Percentiles rank a stretch among this genome's conserved stretches.
These are phyloP conservation scores for Drosophila mulleri DNA, from an alignment of 2,888 invertebrate species.

Conservation along the genomic window DNA sequence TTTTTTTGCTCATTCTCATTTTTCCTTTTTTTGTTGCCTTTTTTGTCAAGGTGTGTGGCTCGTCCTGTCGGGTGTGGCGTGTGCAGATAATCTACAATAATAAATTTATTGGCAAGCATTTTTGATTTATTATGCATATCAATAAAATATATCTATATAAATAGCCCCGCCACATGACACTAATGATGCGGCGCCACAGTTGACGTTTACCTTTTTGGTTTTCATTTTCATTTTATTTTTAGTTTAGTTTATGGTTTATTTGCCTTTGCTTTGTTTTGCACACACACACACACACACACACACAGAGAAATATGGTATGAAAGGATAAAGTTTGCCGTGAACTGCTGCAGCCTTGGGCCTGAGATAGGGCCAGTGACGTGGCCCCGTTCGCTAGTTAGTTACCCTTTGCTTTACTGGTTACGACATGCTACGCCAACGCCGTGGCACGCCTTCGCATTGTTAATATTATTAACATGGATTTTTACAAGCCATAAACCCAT, in stretches of 20 bases:
- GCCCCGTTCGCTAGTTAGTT: slow-evolving; percentile 59
- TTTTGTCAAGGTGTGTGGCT: slow-evolving; percentile 56
- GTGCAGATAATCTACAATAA: slow-evolving; percentile 72
- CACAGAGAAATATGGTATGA: slow-evolving; percentile 6
- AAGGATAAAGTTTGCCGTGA: slow-evolving; percentile 33
- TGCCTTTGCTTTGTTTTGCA: slow-evolving; percentile 17
- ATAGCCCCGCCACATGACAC: slow-evolving; percentile 66
- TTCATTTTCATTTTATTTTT: slow-evolving; percentile 11
- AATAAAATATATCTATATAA: slow-evolving; percentile 65
- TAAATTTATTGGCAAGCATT: slow-evolving; percentile 75
- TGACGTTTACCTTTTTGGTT: slow-evolving; percentile 51
- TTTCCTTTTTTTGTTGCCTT: slow-evolving; percentile 32
- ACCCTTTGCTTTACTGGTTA: slow-evolving; percentile 58
- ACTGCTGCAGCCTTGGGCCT: slow-evolving; percentile 51
- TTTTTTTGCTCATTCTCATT: slow-evolving; percentile 24
- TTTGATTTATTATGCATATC: slow-evolving; percentile 77
- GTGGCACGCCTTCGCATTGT: slow-evolving; percentile 51
- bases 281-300: slow-evolving; percentile 21
- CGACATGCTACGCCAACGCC: slow-evolving; percentile 24
- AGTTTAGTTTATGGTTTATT: slow-evolving; percentile 16
- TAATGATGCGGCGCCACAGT: slow-evolving; percentile 61
- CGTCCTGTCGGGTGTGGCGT: slow-evolving; percentile 27
- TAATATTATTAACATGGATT: slow-evolving; percentile 80
- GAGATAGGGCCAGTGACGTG: slow-evolving; percentile 46
- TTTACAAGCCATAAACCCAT: slow-evolving; percentile 80